Evolutionary conservation across 2,113 vertebrate species (phyloP).

Genomic region (Ardeotis arabs): DNA sequence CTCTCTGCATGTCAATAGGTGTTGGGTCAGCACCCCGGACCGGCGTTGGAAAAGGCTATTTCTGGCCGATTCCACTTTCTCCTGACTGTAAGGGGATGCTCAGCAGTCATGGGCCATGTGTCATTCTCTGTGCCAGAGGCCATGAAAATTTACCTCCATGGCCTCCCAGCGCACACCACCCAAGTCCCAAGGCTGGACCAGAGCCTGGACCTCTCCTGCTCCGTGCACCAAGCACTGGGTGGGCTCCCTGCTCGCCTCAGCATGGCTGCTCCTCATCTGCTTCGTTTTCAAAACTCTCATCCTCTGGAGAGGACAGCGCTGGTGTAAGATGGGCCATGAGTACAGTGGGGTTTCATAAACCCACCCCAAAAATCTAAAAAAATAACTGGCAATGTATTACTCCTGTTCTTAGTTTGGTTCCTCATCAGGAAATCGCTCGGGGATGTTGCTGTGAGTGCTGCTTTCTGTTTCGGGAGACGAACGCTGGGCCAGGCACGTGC

Average conservation of each 20-base stretch:
- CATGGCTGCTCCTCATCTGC: not conserved
- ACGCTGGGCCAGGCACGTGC: not conserved
- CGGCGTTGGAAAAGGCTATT: not conserved
- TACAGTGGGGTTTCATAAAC: not conserved
- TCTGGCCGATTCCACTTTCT: not conserved
- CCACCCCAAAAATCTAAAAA: not conserved
- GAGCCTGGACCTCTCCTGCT: not conserved
- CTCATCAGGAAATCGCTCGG: not conserved
- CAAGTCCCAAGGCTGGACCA: not conserved
- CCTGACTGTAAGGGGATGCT: not conserved
- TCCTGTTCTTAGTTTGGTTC: not conserved
- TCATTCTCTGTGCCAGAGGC: not conserved
- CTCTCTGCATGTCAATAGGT: conserved; percentile 1
- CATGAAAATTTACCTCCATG: not conserved
- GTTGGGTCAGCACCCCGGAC: not conserved
- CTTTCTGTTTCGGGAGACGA: not conserved
- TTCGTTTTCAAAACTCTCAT: not conserved
- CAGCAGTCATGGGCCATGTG: not conserved
- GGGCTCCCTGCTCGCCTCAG: not conserved
- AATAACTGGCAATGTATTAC: too few relatives aligned
- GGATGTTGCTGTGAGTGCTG: not conserved
- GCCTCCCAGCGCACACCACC: not conserved
- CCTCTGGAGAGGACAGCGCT: not conserved
- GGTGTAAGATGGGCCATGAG: not conserved
- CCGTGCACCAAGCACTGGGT: not conserved